Evolutionary conservation across 2,113 vertebrate species (phyloP), one percentile per base, ranked within the genome.

Genomic region (Meriones unguiculatus): DNA sequence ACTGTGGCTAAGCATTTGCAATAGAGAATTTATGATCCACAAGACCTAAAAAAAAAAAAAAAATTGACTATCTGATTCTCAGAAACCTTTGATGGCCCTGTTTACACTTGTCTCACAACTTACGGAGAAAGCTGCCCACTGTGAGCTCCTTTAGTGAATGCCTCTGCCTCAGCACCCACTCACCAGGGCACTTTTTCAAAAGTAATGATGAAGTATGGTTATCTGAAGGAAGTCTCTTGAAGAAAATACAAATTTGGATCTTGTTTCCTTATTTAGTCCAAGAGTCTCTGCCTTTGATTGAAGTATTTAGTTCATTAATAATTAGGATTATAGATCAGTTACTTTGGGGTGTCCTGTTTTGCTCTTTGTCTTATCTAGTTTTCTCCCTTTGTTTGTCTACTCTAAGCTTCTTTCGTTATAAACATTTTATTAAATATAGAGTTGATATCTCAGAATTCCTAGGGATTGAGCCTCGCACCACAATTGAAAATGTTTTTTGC

Each of bases 221-320:
- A 67, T 78, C 38, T 28, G 22, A 9, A 75, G 7, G 24, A 14
- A 75, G 7, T 90, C 75, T 92, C 30, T 76, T 85, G 3, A 78
- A 78, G 9, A 91, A n/a, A 50, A 24, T 62, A 86, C 90, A 81
- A 65, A 94, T 91, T 50, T 86, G 46, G 3, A 30, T 92, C 67
- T 96, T 96, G 65, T 78, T 94, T 97, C 91, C 67, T 94, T 82
- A 84, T 67, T 25, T 10, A 94, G 12, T 89, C 30, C 91, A n/a
- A 30, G 54, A 90, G 9, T 84, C 62, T 94, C 50, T 90, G n/a
- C n/a, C 81, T 54, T 95, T 22, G 2, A 35, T 73, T 96, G 38
- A 80, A 9, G 0, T 38, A 81, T 65, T 94, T 91, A 50, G 4
- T 59, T 96, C 4, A 50, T 91, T 92, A 87, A 75, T 95, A 91